A percentile compares a stretch with the other conserved stretches of the same genome.
These are phyloP conservation scores for Pygocentrus nattereri DNA, from an alignment of 2,797 vertebrate species.

Conservation along the genomic window DNA sequence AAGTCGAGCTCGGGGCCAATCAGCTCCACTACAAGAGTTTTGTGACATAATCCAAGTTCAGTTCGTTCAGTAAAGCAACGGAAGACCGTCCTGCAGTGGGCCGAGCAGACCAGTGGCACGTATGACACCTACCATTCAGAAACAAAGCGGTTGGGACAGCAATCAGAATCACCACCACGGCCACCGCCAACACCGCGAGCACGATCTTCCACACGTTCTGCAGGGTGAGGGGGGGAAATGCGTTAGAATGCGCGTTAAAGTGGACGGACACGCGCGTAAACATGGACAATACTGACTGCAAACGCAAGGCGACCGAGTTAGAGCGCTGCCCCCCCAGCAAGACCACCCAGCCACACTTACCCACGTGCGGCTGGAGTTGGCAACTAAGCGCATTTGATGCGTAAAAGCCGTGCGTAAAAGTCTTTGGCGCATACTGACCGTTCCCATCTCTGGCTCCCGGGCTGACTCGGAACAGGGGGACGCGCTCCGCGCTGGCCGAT, in stretches of 20 bases:
- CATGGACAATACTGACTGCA: no score
- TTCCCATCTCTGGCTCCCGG: constrained; percentile 17
- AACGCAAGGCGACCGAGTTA: no score
- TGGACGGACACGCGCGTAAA: no score
- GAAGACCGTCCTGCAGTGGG: not conserved
- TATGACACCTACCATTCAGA: constrained; percentile 70
- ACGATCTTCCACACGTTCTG: constrained; percentile 71
- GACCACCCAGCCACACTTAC: no score
- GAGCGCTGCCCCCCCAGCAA: no score
- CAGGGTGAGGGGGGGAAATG: not conserved
- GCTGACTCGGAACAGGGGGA: not conserved
- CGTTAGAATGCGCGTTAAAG: not conserved
- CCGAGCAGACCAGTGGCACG: not conserved
- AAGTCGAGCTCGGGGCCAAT: not conserved
- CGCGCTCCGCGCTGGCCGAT: accelerated
- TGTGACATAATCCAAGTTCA: not conserved
- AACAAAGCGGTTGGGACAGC: constrained; percentile 76
- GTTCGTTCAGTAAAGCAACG: not conserved
- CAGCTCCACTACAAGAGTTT: not conserved
- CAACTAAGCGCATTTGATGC: not conserved
- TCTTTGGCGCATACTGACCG: constrained; percentile 35
- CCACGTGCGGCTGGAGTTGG: no score
- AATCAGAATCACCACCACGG: constrained; percentile 74
- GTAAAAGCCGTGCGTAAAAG: not conserved
- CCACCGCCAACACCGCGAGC: constrained; percentile 68